Evolutionary conservation across 2,113 vertebrate species (phyloP), one percentile per base, ranked within the genome.

Genomic region (Conger conger): DNA sequence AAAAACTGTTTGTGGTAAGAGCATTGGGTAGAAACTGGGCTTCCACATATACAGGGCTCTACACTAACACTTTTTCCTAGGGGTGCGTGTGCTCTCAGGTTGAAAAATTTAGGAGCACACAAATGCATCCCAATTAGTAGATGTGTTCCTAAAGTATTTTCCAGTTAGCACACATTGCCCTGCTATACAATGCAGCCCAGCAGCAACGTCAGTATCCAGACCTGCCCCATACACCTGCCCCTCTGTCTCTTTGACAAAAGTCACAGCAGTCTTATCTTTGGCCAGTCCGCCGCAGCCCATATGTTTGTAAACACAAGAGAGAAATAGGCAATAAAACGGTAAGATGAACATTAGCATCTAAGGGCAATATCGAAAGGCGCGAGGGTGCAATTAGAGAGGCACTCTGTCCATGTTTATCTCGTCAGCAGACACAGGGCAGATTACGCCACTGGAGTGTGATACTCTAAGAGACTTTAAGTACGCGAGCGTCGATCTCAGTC

Each of bases 401-500:
- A 5, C 57, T 63, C 57, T 27, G 57, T 27, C 57, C 18, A 76
- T 17, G n/a, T 76, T 17, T 76, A 35, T 16, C 73, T 76, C 15
- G 73, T 76, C 30, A 35, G 73, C 35, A 36, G 0, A 76, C 30
- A 3, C 73, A 76, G 73, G 13, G 30, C n/a, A 13, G 33, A 36
- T 76, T 35, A 36, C 15, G 73, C 73, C 30, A 13, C 73, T 63
- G 2, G 57, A 63, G 57, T 27, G 57, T 63, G 57, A 63, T 8
- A 36, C 30, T 35, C 30, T 16, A 8, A 17, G 73, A 76, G 73
- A 36, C 73, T 76, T 76, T 33, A 13, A n/a, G 63, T 27, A 30
- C 63, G 33, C 45, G 33, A 36, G 37, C 37, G 82, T 7, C 78
- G 84, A 84, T 82, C 79, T 50, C 15, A 89, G 84, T 76, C 68